These are phyloP conservation scores for Metellina segmentata DNA, from an alignment of 2,888 invertebrate species.

Conservation along the genomic window DNA sequence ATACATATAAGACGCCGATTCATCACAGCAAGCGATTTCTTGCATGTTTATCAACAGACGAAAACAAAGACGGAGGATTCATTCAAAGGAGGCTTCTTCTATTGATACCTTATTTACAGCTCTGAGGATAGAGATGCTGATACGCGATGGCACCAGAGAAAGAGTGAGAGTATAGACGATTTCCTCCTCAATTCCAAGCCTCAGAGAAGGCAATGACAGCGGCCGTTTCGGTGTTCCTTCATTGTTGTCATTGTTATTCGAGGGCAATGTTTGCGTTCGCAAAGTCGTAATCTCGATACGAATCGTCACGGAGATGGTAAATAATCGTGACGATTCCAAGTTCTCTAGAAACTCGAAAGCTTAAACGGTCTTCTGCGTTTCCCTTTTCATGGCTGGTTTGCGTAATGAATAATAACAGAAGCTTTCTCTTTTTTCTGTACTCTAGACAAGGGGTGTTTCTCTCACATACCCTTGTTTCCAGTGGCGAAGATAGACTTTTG, in stretches of 20 bases:
- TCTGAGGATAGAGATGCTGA: not conserved
- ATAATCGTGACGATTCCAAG: conserved; percentile 8
- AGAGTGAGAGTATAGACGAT: not conserved
- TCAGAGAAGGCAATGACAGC: conserved; percentile 48
- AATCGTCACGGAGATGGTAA: not conserved
- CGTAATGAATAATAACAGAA: no score
- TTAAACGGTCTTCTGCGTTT: no score
- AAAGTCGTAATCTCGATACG: conserved; percentile 9
- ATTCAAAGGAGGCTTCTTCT: not conserved
- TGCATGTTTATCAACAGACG: conserved; percentile 9
- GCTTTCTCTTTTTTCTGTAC: no score
- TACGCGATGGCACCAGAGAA: not conserved
- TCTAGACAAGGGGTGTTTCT: no score
- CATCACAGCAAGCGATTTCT: conserved; percentile 31
- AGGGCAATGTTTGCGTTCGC: conserved; percentile 32
- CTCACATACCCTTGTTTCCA: no score
- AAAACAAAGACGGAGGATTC: not conserved
- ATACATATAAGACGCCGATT: not conserved
- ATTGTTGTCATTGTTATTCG: conserved; percentile 39
- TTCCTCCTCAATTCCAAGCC: conserved; percentile 46
- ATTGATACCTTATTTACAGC: conserved; percentile 4
- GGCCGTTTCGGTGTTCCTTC: conserved; percentile 2
- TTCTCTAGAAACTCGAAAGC: conserved; percentile 5
- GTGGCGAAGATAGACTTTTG: no score
- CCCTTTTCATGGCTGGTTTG: no score